Evolutionary conservation across 2,888 invertebrate genomes (phyloP).

Genomic region (Micoletzkya japonica): DNA sequence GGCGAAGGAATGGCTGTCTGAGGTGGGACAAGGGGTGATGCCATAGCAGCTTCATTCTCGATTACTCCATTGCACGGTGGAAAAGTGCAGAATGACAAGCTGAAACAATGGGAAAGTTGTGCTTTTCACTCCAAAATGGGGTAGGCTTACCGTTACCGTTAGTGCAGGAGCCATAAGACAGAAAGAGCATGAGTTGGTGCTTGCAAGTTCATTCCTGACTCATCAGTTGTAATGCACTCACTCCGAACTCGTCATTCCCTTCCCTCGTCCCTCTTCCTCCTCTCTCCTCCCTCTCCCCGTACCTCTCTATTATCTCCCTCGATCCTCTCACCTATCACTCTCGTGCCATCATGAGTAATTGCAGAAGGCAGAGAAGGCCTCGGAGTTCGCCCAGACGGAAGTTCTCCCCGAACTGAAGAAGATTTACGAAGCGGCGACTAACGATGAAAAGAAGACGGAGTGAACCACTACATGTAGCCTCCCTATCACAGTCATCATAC

Average conservation of each 20-base stretch:
- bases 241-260: neutral
- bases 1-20: conserved; percentile 44
- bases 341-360: conserved; percentile 29
- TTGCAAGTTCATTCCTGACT: too few relatives aligned
- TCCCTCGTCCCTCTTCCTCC: neutral
- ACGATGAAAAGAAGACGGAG: conserved; percentile 34
- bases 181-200: too few relatives aligned
- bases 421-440: conserved; percentile 53
- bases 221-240: too few relatives aligned
- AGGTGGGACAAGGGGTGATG: too few relatives aligned
- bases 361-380: conserved; percentile 50
- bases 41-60: too few relatives aligned
- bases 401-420: conserved; percentile 60
- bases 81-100: neutral
- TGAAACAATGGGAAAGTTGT: neutral
- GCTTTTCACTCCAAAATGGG: too few relatives aligned
- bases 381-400: conserved; percentile 56
- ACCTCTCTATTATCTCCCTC: neutral
- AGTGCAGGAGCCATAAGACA: too few relatives aligned
- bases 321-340: neutral
- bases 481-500: neutral
- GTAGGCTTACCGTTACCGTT: too few relatives aligned
- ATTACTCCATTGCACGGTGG: too few relatives aligned
- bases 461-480: neutral
- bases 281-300: neutral